These are phyloP conservation scores for Ctenochaetus hawaiiensis DNA, from an alignment of 2,797 vertebrate species.

Conservation along the genomic window DNA sequence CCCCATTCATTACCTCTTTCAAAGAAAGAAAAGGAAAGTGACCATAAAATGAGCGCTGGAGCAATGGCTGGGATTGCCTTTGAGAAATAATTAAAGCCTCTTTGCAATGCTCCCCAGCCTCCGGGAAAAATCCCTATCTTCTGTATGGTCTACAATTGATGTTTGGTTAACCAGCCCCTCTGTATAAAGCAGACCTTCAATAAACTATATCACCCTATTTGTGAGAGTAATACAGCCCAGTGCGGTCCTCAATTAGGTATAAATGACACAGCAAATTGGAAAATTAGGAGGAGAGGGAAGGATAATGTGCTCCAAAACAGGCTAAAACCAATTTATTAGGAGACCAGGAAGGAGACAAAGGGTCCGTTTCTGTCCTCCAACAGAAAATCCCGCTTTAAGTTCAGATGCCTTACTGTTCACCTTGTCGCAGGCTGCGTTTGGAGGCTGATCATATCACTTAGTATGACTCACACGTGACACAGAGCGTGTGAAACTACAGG, in stretches of 20 bases:
- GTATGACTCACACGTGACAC: not conserved
- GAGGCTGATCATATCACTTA: slow-evolving; percentile 20
- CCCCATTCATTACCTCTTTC: slow-evolving; percentile 70
- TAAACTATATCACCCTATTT: slow-evolving; percentile 86
- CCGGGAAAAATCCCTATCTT: slow-evolving; percentile 64
- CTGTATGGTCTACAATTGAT: slow-evolving; percentile 72
- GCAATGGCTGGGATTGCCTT: slow-evolving; percentile 70
- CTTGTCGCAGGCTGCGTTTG: slow-evolving; percentile 44
- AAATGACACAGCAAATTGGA: slow-evolving; percentile 91
- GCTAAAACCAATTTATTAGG: slow-evolving; percentile 89
- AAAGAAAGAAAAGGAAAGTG: slow-evolving; percentile 65
- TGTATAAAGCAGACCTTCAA: slow-evolving; percentile 81
- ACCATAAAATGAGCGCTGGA: slow-evolving; percentile 68
- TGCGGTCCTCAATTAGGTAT: slow-evolving; percentile 86
- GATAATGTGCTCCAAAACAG: slow-evolving; percentile 88
- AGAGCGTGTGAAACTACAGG: not conserved
- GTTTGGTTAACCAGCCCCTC: slow-evolving; percentile 77
- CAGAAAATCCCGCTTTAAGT: slow-evolving; percentile 68
- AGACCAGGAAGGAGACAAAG: slow-evolving; percentile 75
- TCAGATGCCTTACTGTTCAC: slow-evolving; percentile 60
- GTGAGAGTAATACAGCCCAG: slow-evolving; percentile 84
- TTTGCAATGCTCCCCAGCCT: slow-evolving; percentile 69
- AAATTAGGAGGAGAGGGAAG: slow-evolving; percentile 88
- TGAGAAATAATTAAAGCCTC: slow-evolving; percentile 83
- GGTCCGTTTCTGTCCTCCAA: slow-evolving; percentile 73